These are phyloP conservation scores for Papilio helenus DNA, from an alignment of 1,140 invertebrate species.

Conservation along the genomic window DNA sequence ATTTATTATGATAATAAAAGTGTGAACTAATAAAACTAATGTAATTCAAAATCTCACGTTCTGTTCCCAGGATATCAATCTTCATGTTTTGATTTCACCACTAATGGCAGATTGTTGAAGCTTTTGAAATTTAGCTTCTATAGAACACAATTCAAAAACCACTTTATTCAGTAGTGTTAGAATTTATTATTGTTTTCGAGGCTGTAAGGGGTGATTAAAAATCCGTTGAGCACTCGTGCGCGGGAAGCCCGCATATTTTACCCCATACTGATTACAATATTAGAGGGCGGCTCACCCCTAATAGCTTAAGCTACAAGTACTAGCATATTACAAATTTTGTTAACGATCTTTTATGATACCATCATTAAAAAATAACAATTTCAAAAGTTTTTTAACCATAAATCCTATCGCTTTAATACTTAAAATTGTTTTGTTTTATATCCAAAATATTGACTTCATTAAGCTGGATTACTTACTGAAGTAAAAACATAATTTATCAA, in stretches of 20 bases:
- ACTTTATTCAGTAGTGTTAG: constrained; percentile 35
- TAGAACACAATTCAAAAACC: constrained; percentile 26
- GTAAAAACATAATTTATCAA: no score
- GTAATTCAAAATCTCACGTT: constrained; percentile 54
- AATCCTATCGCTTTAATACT: no score
- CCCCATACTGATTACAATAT: constrained; percentile 59
- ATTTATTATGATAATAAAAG: constrained; percentile 20
- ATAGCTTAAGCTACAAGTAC: constrained; percentile 51
- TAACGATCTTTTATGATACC: constrained; percentile 49
- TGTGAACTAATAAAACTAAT: constrained; percentile 41
- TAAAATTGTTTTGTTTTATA: no score
- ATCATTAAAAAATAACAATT: constrained; percentile 22
- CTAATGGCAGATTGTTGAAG: constrained; percentile 65
- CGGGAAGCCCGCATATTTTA: constrained; percentile 67
- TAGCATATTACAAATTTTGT: constrained; percentile 64
- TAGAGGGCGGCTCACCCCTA: constrained; percentile 58
- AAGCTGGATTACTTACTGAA: no score
- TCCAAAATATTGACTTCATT: no score
- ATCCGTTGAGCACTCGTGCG: constrained; percentile 48
- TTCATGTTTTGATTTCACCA: constrained; percentile 73
- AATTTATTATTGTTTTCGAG: background rate
- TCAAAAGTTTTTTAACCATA: no score
- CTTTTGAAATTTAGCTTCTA: constrained; percentile 33
- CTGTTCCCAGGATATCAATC: constrained; percentile 74
- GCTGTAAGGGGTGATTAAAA: constrained; percentile 47